These are phyloP conservation scores for Rhingia campestris DNA, from an alignment of 2,888 invertebrate species.

Conservation along the genomic window DNA sequence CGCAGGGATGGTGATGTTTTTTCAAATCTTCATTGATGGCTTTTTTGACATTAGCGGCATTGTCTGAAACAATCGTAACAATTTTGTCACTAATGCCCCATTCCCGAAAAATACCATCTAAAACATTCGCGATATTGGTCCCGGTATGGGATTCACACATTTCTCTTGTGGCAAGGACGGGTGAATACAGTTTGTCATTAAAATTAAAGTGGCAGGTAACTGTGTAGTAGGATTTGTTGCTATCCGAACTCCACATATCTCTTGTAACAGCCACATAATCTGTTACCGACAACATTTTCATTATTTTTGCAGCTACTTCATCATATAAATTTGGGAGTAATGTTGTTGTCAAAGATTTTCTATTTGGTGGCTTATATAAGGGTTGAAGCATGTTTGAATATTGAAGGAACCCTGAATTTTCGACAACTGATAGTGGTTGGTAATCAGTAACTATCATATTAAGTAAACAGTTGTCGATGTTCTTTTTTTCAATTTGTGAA, in stretches of 20 bases:
- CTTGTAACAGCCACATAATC: slow-evolving; percentile 6
- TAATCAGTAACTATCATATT: slow-evolving; percentile 26
- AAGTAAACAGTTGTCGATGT: slow-evolving; percentile 20
- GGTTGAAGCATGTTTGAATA: slow-evolving; percentile 26
- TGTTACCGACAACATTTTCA: slow-evolving; percentile 4
- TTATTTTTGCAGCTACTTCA: slow-evolving; percentile 20
- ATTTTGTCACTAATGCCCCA: slow-evolving; percentile 22
- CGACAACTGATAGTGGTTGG: slow-evolving; percentile 21
- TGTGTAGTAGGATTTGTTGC: slow-evolving; percentile 16
- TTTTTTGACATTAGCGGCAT: slow-evolving; percentile 37
- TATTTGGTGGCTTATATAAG: slow-evolving; percentile 7
- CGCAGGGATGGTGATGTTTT: slow-evolving; percentile 39
- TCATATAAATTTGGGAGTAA: slow-evolving; percentile 27
- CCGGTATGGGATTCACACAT: slow-evolving; percentile 15
- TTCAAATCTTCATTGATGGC: slow-evolving; percentile 23
- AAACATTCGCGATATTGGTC: slow-evolving; percentile 9
- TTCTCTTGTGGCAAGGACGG: slow-evolving; percentile 17
- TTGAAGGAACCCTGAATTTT: slow-evolving; percentile 20
- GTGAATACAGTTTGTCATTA: slow-evolving; percentile 16
- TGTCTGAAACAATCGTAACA: slow-evolving; percentile 31
- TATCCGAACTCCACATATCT: slow-evolving; percentile 25
- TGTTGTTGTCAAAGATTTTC: slow-evolving; percentile 31
- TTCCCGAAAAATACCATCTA: slow-evolving; percentile 12
- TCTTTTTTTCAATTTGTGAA: slow-evolving; percentile 13
- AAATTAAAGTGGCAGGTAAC: slow-evolving; percentile 26